Evolutionary conservation across 1,140 invertebrate species (phyloP).

Genomic region (Drosophila tristis): DNA sequence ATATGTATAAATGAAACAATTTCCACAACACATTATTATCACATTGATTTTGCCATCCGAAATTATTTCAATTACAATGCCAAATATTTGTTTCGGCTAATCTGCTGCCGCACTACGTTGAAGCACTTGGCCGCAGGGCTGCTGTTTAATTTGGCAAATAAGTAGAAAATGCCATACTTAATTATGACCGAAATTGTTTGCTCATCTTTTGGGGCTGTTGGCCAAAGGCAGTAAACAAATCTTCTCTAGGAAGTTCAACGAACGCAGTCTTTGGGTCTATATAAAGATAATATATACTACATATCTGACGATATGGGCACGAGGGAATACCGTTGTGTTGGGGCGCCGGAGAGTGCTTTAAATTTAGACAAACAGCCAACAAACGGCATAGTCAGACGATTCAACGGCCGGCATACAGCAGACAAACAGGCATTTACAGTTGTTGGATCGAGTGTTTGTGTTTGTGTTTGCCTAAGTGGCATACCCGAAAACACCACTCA

Average conservation of each 20-base stretch:
- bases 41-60: constrained; percentile 25
- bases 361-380: constrained; percentile 72
- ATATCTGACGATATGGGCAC: too few species aligned
- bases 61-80: constrained; percentile 53
- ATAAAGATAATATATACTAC: constrained; percentile 12
- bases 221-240: constrained; percentile 41
- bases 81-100: constrained; percentile 41
- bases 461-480: constrained; percentile 42
- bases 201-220: constrained; percentile 32
- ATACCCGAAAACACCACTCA: constrained; percentile 27
- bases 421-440: constrained; percentile 59
- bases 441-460: constrained; percentile 53
- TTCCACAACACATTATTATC: constrained; percentile 4
- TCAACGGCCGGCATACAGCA: constrained; percentile 18
- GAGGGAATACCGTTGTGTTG: constrained; percentile 2
- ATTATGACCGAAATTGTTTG: constrained; percentile 51
- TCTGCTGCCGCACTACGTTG: constrained; percentile 1
- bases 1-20: neutral
- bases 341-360: constrained; percentile 57
- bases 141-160: constrained; percentile 21
- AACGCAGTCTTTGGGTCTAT: constrained; percentile 60
- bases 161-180: constrained; percentile 41
- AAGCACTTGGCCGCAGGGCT: constrained; percentile 1
- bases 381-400: constrained; percentile 28
- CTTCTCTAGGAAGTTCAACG: constrained; percentile 56